Conservation (phyloP, 2,888 invertebrate species). For the Mythimna ferrago region DNA sequence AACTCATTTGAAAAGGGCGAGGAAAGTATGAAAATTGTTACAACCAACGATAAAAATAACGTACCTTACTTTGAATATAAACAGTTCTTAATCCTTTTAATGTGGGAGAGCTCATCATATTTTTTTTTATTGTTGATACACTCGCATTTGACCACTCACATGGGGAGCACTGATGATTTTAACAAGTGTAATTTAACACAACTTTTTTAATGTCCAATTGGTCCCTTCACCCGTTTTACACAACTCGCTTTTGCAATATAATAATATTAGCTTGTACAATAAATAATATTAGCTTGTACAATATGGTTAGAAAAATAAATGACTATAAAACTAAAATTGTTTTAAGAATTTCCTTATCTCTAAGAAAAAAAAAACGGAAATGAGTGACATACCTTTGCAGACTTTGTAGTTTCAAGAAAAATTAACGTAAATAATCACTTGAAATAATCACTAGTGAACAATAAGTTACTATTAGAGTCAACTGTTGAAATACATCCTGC, state of each 20-base stretch:
- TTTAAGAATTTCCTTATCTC: neutral
- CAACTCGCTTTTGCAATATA: too few species aligned
- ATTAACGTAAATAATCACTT: slow-evolving; percentile 4
- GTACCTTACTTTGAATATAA: neutral
- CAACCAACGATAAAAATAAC: neutral
- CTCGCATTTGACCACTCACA: too few species aligned
- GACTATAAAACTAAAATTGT: neutral
- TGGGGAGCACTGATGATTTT: too few species aligned
- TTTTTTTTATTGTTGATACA: neutral
- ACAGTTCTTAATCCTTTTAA: neutral
- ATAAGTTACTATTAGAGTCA: neutral
- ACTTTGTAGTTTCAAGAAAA: neutral
- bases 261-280: too few species aligned
- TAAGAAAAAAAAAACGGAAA: neutral
- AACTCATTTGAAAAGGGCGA: neutral
- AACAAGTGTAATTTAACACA: too few species aligned
- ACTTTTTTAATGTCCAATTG: neutral
- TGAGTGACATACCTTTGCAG: slow-evolving; percentile 33
- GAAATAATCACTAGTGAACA: slow-evolving; percentile 9
- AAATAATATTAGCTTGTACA: neutral
- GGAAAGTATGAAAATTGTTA: neutral
- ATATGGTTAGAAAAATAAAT: neutral
- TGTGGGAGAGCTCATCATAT: too few species aligned
- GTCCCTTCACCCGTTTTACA: neutral
- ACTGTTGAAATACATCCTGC: slow-evolving; percentile 20